A percentile compares a stretch with the other conserved stretches of the same genome.
Evolutionary conservation across 2,888 invertebrate genomes (phyloP).

Genomic region (Protophormia terraenovae): DNA sequence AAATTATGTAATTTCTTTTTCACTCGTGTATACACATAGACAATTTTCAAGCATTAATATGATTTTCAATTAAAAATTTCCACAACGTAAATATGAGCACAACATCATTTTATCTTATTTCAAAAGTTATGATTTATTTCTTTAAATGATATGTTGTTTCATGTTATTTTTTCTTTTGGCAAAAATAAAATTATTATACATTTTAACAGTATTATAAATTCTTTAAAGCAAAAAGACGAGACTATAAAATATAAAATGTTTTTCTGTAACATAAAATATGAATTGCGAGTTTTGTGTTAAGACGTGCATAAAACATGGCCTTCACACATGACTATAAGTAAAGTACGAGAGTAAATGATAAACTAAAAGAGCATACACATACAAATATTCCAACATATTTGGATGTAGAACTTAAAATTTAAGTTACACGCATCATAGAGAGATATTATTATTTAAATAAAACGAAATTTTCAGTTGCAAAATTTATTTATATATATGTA

Average conservation of each 20-base stretch:
- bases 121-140: conserved; percentile 36
- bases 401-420: not conserved
- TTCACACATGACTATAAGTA: conserved; percentile 43
- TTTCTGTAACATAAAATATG: conserved; percentile 43
- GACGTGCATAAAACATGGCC: conserved; percentile 57
- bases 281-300: conserved; percentile 53
- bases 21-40: not conserved
- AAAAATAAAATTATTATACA: conserved; percentile 25
- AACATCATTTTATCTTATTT: conserved; percentile 7
- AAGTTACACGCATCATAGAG: no score
- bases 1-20: not conserved
- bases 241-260: conserved; percentile 20
- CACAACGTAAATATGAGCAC: not conserved
- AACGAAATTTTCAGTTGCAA: not conserved
- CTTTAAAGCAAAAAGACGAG: not conserved
- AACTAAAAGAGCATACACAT: not conserved
- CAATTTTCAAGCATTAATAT: not conserved
- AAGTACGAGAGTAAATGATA: conserved; percentile 2
- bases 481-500: no score
- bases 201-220: conserved; percentile 2
- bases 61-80: conserved; percentile 52
- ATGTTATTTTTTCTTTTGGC: not conserved
- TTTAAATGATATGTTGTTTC: not conserved
- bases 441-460: not conserved
- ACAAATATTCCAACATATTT: not conserved